Percentiles rank a stretch among this genome's conserved stretches.
Evolutionary conservation across 2,888 invertebrate species (phyloP).

Genomic region (Bibio marci): DNA sequence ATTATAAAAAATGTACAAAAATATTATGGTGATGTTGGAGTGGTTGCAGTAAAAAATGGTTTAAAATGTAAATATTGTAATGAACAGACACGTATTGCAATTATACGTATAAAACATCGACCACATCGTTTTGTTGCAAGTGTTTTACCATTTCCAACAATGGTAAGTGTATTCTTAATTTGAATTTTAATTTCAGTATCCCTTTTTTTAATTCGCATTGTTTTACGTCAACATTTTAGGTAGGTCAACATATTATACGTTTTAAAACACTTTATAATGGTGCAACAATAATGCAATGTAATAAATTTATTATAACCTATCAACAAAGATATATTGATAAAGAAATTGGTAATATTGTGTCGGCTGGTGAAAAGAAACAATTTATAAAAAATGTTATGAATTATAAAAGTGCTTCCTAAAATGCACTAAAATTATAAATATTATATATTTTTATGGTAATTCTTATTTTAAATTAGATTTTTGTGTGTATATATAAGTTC

Average conservation of each 20-base stretch:
- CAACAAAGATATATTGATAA: conserved; percentile 47
- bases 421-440: too few species aligned
- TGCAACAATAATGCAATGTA: conserved; percentile 65
- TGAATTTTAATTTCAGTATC: too few species aligned
- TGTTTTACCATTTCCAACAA: conserved; percentile 48
- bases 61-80: conserved; percentile 67
- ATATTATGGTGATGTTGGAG: conserved; percentile 59
- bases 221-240: conserved; percentile 17
- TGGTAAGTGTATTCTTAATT: conserved; percentile 17
- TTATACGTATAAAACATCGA: conserved; percentile 54
- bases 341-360: conserved; percentile 41
- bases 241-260: conserved; percentile 42
- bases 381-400: conserved; percentile 30
- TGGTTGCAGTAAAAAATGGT: conserved; percentile 50
- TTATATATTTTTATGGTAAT: too few species aligned
- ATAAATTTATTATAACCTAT: conserved; percentile 49
- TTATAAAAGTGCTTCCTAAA: too few species aligned
- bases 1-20: conserved; percentile 45
- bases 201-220: not conserved
- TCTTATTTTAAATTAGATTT: too few species aligned
- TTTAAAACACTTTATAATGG: conserved; percentile 54
- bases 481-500: too few species aligned
- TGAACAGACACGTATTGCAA: conserved; percentile 52
- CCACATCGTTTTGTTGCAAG: conserved; percentile 56
- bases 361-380: conserved; percentile 40